These are phyloP conservation scores for Papilio glaucus DNA, from an alignment of 1,140 invertebrate species.

Conservation along the genomic window DNA sequence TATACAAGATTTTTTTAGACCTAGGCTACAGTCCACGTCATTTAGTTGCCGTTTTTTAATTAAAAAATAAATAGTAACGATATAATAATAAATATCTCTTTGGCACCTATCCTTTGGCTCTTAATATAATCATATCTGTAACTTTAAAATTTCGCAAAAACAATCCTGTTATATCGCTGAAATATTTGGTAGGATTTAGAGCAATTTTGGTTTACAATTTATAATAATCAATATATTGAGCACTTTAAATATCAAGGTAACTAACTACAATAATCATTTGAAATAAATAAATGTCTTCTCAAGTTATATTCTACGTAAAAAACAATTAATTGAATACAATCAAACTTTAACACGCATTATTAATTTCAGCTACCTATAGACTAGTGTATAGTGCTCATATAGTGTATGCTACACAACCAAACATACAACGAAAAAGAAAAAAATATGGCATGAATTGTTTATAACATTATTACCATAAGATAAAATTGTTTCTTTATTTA, in stretches of 20 bases:
- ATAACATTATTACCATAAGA: not conserved
- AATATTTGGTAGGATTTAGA: not conserved
- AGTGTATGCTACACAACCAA: no score
- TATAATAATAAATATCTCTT: slow-evolving; percentile 51
- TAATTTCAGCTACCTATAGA: not conserved
- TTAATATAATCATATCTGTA: slow-evolving; percentile 38
- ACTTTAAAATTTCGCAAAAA: not conserved
- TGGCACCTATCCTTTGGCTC: slow-evolving; percentile 64
- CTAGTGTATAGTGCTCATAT: not conserved
- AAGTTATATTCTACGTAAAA: no score
- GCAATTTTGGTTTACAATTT: not conserved
- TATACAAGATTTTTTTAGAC: not conserved
- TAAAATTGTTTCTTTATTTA: not conserved
- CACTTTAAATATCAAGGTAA: not conserved
- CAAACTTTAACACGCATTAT: not conserved
- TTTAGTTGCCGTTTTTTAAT: not conserved
- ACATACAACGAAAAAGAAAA: not conserved
- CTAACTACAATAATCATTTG: not conserved
- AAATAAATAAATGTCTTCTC: not conserved
- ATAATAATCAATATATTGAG: not conserved
- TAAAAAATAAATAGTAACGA: slow-evolving; percentile 30
- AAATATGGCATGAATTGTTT: not conserved
- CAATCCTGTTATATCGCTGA: not conserved
- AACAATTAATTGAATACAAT: not conserved
- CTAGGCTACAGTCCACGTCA: not conserved